Percentiles rank a stretch among this genome's conserved stretches.
Conservation (phyloP, 1,140 invertebrate genomes). For the Neodiprion fabricii region DNA sequence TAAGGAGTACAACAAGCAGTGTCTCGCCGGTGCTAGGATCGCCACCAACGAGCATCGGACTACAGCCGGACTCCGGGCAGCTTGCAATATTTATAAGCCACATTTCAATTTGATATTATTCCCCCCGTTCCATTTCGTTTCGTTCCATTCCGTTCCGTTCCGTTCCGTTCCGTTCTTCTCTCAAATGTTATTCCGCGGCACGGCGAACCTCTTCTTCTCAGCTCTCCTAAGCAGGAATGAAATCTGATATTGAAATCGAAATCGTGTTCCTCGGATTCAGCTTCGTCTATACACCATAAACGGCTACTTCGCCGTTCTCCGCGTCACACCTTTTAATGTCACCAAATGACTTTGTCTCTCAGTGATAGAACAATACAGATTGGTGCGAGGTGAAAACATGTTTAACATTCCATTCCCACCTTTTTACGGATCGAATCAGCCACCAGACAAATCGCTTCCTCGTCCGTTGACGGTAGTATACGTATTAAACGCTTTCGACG, state of each 20-base stretch:
- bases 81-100: constrained; percentile 45
- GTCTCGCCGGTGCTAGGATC: constrained; percentile 35
- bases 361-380: no score
- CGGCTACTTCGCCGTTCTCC: no score
- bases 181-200: no score
- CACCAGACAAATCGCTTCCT: no score
- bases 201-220: no score
- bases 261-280: not conserved
- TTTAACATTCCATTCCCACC: no score
- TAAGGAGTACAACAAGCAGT: constrained; percentile 1
- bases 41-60: constrained; percentile 17
- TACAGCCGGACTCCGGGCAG: constrained; percentile 25
- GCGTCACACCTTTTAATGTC: no score
- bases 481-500: constrained; percentile 16
- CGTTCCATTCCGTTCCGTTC: not conserved
- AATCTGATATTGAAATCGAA: not conserved
- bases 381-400: no score
- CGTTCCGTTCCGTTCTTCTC: not conserved
- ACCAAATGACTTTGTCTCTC: no score
- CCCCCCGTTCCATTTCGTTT: constrained; percentile 21
- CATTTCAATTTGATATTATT: constrained; percentile 44
- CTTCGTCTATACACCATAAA: no score
- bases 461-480: not conserved
- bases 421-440: no score
- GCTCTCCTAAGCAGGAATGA: not conserved